Base-by-base conservation (phyloP, 1,140 invertebrate genomes). In the Trichoplusia ni region DNA sequence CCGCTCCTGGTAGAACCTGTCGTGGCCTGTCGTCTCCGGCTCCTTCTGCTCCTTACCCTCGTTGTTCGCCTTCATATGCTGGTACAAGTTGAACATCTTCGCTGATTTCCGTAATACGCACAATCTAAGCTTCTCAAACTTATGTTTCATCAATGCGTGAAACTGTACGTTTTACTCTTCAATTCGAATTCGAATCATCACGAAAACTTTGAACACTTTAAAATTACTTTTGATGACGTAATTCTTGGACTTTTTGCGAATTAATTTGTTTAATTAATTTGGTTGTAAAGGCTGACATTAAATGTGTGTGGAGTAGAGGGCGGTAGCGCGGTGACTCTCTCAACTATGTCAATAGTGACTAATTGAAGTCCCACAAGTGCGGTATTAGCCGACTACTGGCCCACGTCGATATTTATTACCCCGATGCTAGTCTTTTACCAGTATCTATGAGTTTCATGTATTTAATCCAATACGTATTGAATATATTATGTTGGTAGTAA, bases 11-110 rank as follows among this genome's bases (percentile, higher is more conserved):
- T 94, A 95, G 75, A 95, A 95, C 58, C 94, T 89, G 69, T 95
- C 95, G 69, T 96, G 95, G 1, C 95, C 95, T 2, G 94, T 96
- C 1, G 94, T 93, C 33, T 94, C 92, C 0, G 91, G 84, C 47
- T 93, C 92, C 63, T 92, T 92, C 25, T 90, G 90, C n/a, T 93
- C 93, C 14, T 92, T 91, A 6, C 92, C 93, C 13, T 92, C 92
- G n/a, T 91, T 92, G 23, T 93, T 92, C 38, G 92, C 91, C 68
- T 93, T 94, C 72, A 95, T 93, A 54, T 92, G 94, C 75, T 95
- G 94, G 81, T 96, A 96, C 14, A 95, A 89, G 71, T 95, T 96
- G 72, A 96, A 95, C 94, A 96, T 95, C 27, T 91, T 91, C n/a
- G 6, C 61, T 7, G 63, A 53, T 58, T 71, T 68, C 21, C 51